Evolutionary conservation across 2,888 invertebrate species (phyloP).

Genomic region (Machimus atricapillus): DNA sequence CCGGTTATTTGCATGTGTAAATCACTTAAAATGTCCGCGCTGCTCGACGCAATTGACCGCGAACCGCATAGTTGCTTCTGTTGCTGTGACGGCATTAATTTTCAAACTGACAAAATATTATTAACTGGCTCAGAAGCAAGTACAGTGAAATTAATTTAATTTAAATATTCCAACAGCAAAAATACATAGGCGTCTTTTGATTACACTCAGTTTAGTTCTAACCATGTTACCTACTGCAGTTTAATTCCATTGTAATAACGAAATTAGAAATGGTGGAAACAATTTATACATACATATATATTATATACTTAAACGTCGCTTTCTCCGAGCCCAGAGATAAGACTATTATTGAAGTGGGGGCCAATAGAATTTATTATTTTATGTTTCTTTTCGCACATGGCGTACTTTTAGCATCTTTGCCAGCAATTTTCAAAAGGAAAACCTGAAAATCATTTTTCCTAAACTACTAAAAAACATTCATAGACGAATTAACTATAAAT

Average conservation of each 20-base stretch:
- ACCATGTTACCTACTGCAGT: background rate
- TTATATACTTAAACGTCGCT: too few species aligned
- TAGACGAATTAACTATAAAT: too few species aligned
- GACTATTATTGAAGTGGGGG: too few species aligned
- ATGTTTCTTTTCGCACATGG: too few species aligned
- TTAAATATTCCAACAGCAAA: background rate
- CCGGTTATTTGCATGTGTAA: conserved; percentile 21
- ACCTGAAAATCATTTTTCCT: background rate
- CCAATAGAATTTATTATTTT: too few species aligned
- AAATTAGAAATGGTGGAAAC: too few species aligned
- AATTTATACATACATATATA: too few species aligned
- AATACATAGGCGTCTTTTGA: background rate
- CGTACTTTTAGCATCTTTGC: too few species aligned
- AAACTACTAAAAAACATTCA: background rate
- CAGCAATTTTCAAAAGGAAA: background rate
- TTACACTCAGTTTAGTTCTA: background rate
- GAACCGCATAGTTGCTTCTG: background rate
- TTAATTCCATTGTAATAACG: background rate
- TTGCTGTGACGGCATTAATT: conserved; percentile 25
- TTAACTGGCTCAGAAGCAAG: background rate
- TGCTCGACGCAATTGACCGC: background rate
- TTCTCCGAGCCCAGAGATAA: too few species aligned
- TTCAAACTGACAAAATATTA: conserved; percentile 31
- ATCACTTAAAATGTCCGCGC: background rate
- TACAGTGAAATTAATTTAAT: background rate